These are phyloP conservation scores for Platysteira castanea DNA, from an alignment of 2,113 vertebrate species.

Conservation along the genomic window DNA sequence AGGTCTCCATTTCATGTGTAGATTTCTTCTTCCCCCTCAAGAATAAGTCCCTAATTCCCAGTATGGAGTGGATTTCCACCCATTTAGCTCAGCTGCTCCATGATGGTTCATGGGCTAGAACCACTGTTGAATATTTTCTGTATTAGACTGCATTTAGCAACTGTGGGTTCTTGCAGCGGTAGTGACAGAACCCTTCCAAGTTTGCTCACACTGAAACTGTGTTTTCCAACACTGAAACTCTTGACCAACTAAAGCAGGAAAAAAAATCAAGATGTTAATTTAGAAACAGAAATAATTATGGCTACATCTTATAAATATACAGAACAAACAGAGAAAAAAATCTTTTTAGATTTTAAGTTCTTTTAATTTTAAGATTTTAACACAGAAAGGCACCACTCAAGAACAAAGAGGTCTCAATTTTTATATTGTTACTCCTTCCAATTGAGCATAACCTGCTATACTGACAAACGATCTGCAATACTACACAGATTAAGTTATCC, in stretches of 20 bases:
- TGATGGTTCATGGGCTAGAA: neutral
- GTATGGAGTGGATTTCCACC: neutral
- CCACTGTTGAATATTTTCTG: neutral
- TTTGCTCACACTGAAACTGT: neutral
- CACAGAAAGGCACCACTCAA: neutral
- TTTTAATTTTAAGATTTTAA: neutral
- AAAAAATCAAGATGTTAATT: neutral
- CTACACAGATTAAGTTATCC: neutral
- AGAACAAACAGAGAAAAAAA: neutral
- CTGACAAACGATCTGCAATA: neutral
- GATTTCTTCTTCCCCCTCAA: neutral
- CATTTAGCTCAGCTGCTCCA: neutral
- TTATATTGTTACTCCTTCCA: neutral
- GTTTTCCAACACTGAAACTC: neutral
- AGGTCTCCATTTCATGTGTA: neutral
- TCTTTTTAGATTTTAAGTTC: too few species aligned
- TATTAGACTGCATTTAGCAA: neutral
- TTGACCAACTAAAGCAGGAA: neutral
- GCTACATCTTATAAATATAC: neutral
- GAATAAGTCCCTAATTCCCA: neutral
- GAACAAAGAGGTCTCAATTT: neutral
- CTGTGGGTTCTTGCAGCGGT: neutral
- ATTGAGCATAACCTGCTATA: neutral
- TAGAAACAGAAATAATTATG: neutral
- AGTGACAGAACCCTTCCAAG: neutral